Evolutionary conservation across 2,797 vertebrate genomes (phyloP).

Genomic region (Anableps anableps): DNA sequence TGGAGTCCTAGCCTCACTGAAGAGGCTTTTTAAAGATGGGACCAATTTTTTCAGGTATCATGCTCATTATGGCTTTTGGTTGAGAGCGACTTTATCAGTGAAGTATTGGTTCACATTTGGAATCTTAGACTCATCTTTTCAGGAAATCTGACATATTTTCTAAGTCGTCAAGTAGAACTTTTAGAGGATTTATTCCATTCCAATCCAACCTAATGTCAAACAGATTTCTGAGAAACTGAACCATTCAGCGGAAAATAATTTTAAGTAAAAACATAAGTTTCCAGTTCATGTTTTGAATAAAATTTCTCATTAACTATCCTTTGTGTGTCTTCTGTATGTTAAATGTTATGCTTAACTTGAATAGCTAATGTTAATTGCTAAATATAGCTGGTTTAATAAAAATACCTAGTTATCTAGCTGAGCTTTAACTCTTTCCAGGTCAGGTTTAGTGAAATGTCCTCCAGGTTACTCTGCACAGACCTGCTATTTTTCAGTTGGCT

Average conservation of each 20-base stretch:
- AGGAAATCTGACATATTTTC: not conserved
- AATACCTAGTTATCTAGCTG: not conserved
- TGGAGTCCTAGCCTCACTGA: not conserved
- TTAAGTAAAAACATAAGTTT: not conserved
- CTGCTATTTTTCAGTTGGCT: not conserved
- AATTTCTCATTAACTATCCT: not conserved
- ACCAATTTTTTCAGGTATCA: not conserved
- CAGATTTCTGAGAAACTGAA: not conserved
- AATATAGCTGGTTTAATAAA: not conserved
- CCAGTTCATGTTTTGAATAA: not conserved
- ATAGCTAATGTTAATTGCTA: not conserved
- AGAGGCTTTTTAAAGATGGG: too few species aligned
- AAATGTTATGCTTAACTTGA: not conserved
- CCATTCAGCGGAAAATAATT: not conserved
- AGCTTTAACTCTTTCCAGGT: not conserved
- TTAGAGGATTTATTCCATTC: not conserved
- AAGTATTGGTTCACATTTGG: not conserved
- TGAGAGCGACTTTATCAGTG: not conserved
- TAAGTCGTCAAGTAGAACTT: not conserved
- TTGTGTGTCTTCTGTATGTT: not conserved
- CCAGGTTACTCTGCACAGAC: not conserved
- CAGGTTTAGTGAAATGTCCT: not conserved
- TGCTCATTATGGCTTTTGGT: not conserved
- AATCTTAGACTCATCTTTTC: not conserved
- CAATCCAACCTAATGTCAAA: not conserved